Base-by-base conservation (phyloP, 2,888 invertebrate species). In the Xylocampa areola region DNA sequence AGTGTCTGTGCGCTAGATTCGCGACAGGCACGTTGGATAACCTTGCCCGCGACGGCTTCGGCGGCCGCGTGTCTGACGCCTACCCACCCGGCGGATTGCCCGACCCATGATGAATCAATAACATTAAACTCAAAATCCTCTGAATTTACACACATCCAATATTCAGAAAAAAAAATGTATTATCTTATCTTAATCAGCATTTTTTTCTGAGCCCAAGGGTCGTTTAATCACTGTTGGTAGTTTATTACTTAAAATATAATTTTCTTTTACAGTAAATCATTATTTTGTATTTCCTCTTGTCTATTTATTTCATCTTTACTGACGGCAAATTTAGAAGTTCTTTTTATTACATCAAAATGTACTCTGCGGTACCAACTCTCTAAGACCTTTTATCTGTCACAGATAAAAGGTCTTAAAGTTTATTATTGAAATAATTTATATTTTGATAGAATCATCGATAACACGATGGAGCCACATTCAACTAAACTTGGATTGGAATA, bases 41-140 rank as follows among this genome's bases (percentile, higher is more conserved):
- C 87, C 88, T 87, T 87, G 87, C 65, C 79, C 79, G 76, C 66
- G 63, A 17, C 55, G 79, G 74, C 5, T n/a, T n/a, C n/a, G 21
- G 5, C 57, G 78, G 77, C 65, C 81, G 77, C 75, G 68, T 59
- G 84, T 77, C 79, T 81, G 66, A 58, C 45, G 41, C 65, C 50
- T 27, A 35, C 58, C 29, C 65, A 35, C 58, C 29, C 65, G 52
- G 16, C 76, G 72, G 67, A 52, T 68, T 68, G 67, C 61, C 72
- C 75, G 68, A 41, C 57, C 14, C 17, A 10, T 66, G 60, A 63
- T 68, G 52, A 73, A 76, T 73, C 73, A 67, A 80, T 76, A 77
- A 58, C 52, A 76, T 68, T 68, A 47, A 77, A 33, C 14, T 30
- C 37, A 62, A 79, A 75, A 63, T 44, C 19, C 51, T 29, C 62